A percentile compares a stretch with the other conserved stretches of the same genome.
phyloP scores from a whole-genome alignment of 1,140 invertebrate genomes.

The Platyscapa corneri region DNA sequence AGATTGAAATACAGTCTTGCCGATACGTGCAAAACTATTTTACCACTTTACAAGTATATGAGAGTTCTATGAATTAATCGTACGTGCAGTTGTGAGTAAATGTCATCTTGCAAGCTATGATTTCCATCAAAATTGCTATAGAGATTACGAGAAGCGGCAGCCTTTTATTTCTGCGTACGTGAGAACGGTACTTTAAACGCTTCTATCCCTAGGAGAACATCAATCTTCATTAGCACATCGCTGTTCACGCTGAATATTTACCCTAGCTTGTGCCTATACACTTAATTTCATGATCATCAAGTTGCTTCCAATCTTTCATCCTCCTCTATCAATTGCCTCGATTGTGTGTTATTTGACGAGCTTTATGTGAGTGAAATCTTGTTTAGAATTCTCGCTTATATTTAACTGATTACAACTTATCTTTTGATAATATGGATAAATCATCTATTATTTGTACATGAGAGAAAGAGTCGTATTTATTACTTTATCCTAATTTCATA shows the following conservation, averaged over 20 bases:
- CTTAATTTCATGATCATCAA: conserved; percentile 15
- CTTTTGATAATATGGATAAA: not conserved
- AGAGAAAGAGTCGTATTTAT: not conserved
- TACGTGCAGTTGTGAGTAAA: not conserved
- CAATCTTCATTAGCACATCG: not conserved
- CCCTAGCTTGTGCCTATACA: not conserved
- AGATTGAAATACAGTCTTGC: not conserved
- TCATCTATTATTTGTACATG: not conserved
- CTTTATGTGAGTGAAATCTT: not conserved
- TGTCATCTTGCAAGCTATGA: not conserved
- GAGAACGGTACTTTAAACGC: not conserved
- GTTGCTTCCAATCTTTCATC: not conserved
- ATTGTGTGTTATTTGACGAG: not conserved
- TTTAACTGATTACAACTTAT: not conserved
- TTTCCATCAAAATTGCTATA: not conserved
- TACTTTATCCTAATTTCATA: not conserved
- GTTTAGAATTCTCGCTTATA: not conserved
- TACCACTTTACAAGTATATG: not conserved
- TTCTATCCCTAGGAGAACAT: not conserved
- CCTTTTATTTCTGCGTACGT: not conserved
- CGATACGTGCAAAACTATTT: not conserved
- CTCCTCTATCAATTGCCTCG: not conserved
- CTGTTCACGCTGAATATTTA: not conserved
- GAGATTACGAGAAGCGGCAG: not conserved
- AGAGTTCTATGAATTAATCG: not conserved